Conservation (phyloP, 2,113 vertebrate species). For the Pygoscelis adeliae region DNA sequence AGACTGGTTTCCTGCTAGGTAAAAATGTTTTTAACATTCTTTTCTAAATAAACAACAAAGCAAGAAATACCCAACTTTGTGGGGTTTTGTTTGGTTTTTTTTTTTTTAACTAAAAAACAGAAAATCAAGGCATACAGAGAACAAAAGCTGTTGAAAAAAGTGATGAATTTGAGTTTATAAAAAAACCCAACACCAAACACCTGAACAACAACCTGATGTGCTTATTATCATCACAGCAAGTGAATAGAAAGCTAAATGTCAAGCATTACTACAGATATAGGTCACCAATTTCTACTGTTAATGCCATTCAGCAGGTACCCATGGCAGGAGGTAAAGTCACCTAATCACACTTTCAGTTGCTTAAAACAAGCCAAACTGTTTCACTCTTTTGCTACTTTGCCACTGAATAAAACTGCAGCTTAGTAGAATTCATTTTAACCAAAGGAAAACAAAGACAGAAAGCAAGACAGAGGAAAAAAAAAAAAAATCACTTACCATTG, state of each 20-base stretch:
- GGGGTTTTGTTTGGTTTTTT: not conserved
- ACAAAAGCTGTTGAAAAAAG: not conserved
- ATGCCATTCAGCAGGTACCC: not conserved
- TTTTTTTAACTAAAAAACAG: not conserved
- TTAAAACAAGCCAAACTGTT: not conserved
- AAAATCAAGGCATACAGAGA: not conserved
- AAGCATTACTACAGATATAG: not conserved
- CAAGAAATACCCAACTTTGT: not conserved
- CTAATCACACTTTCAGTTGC: not conserved
- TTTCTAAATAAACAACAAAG: not conserved
- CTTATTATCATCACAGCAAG: not conserved
- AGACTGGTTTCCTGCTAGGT: not conserved
- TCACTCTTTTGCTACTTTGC: not conserved
- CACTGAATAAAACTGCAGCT: not conserved
- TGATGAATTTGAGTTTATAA: not conserved
- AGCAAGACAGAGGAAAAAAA: not conserved
- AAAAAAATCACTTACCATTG: constrained; percentile 82
- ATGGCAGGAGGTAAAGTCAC: not conserved
- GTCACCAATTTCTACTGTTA: not conserved
- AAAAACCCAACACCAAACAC: not conserved
- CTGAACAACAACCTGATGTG: not conserved
- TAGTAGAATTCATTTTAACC: not conserved
- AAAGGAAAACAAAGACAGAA: not conserved
- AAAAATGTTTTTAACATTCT: not conserved
- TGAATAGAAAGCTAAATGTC: not conserved